Evolutionary conservation across 2,888 invertebrate species (phyloP).

Genomic region (Limnephilus rhombicus): DNA sequence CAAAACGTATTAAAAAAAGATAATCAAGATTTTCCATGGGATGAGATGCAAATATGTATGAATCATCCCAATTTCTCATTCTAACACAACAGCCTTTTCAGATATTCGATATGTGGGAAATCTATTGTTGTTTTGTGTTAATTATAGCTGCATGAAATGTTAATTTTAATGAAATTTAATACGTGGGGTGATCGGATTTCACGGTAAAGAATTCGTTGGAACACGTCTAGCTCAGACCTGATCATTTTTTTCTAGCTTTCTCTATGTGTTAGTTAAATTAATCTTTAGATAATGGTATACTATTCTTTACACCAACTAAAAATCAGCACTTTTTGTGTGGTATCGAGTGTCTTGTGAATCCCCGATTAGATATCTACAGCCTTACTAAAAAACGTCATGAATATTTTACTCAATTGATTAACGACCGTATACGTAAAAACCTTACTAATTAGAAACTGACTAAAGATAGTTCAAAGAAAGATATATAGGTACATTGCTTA

Average conservation of each 20-base stretch:
- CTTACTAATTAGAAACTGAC: too few relatives aligned
- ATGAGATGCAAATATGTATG: background rate
- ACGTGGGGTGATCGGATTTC: background rate
- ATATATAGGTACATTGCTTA: too few relatives aligned
- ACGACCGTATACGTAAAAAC: too few relatives aligned
- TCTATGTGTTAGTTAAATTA: background rate
- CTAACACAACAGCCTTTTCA: background rate
- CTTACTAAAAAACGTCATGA: too few relatives aligned
- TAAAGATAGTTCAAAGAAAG: too few relatives aligned
- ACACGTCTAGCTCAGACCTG: background rate
- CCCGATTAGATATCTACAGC: too few relatives aligned
- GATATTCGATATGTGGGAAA: background rate
- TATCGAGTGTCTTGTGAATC: background rate
- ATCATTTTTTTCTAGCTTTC: background rate
- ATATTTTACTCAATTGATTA: too few relatives aligned
- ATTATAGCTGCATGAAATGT: background rate
- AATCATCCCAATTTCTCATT: background rate
- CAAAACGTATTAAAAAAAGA: background rate
- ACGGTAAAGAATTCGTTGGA: background rate
- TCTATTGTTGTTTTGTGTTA: background rate
- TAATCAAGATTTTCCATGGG: background rate
- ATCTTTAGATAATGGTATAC: background rate
- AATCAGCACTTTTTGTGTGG: background rate
- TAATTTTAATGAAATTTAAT: background rate
- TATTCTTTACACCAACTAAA: too few relatives aligned